These are phyloP conservation scores for Notocelia uddmanniana DNA, from an alignment of 2,888 invertebrate genomes.

Conservation along the genomic window DNA sequence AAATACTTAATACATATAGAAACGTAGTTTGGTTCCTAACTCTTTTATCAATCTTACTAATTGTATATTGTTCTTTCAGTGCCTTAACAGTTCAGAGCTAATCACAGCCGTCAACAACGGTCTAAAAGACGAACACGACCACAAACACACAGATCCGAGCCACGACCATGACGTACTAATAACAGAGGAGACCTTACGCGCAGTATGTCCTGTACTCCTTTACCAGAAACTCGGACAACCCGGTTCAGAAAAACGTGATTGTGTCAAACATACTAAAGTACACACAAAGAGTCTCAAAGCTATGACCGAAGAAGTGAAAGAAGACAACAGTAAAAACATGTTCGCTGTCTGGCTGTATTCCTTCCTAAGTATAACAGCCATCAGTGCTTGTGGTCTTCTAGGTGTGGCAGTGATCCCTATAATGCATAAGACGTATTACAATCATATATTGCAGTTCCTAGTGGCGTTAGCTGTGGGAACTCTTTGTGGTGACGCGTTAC, in stretches of 20 bases:
- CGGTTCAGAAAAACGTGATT: constrained; percentile 83
- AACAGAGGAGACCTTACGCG: constrained; percentile 72
- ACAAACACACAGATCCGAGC: constrained; percentile 51
- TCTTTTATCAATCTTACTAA: background rate
- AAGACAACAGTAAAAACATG: constrained; percentile 69
- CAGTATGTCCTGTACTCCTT: constrained; percentile 88
- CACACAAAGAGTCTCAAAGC: constrained; percentile 49
- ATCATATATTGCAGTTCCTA: constrained; percentile 95
- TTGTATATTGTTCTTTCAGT: constrained; percentile 65
- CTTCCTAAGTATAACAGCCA: constrained; percentile 91
- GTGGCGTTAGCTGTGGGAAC: constrained; percentile 97
- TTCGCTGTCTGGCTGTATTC: constrained; percentile 93
- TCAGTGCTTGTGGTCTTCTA: constrained; percentile 94
- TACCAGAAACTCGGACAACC: constrained; percentile 87
- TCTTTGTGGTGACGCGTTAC: constrained; percentile 95
- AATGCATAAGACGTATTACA: constrained; percentile 95
- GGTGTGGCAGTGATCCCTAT: constrained; percentile 96
- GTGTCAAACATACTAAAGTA: constrained; percentile 75
- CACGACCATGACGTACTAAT: constrained; percentile 61
- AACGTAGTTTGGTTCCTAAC: too few relatives aligned
- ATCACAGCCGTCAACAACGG: constrained; percentile 75
- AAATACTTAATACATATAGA: too few relatives aligned
- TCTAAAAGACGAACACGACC: constrained; percentile 66
- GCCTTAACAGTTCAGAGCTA: constrained; percentile 78
- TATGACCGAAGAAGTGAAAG: constrained; percentile 51